Evolutionary conservation across 2,113 vertebrate species (phyloP), one percentile per base, ranked within the genome.

Genomic region (Cryptoleucopteryx plumbea): DNA sequence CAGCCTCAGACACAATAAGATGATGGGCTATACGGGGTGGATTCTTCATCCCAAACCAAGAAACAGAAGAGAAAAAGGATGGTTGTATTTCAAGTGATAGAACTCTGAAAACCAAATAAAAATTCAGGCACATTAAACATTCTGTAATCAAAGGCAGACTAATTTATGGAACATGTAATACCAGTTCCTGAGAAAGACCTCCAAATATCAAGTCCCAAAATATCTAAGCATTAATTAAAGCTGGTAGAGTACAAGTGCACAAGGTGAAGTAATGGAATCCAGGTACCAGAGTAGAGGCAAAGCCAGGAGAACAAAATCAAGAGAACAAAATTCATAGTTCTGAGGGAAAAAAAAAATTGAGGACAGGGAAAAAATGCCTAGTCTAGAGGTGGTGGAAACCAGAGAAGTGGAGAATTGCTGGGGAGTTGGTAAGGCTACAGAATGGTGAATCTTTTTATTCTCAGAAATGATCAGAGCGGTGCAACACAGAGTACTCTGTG

Each of bases 301-400:
- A 70, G 6, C 2, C 40, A 62, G 13, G 16, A 43, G 22, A 77
- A 29, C 17, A 83, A 71, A 94, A 70, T 23, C 21, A 80, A 16
- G 26, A 81, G 5, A 32, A 63, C 8, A 71, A 71, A 67, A 43
- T 16, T 23, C 7, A 19, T 52, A 67, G n/a, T 47, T 78, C 14
- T 29, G 20, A 0, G 6, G 7, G 11, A 5, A 12, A 40, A 25
- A 36, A 8, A 4, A 0, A 36, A 74, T 1, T 31, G n/a, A 81
- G 13, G 67, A n/a, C 4, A 58, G 6, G 5, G 15, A 29, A 85
- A 77, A 45, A 38, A 31, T 55, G 4, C 9, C 34, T 29, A 12
- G 4, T 45, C 23, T 73, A 68, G 61, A 72, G 9, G 20, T 32
- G 13, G 8, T 58, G 9, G 42, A 78, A 91, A 58, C 12, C 22